Percentiles rank a stretch among this genome's conserved stretches.
Conservation (phyloP, 2,888 invertebrate genomes). For the Empis livida region DNA sequence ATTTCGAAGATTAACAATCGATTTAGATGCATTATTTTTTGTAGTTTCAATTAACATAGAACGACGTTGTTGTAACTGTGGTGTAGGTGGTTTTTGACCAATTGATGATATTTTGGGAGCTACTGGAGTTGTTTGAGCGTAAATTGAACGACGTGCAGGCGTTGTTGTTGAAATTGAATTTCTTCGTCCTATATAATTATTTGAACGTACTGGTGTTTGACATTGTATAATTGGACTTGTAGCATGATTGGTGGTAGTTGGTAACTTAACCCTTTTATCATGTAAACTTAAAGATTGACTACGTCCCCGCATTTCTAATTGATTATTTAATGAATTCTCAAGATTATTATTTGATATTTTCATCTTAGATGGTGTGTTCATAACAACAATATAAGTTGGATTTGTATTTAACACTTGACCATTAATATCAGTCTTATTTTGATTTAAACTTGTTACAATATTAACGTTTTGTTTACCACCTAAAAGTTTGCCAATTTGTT, state of each 20-base stretch:
- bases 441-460: constrained; percentile 11
- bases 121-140: not conserved
- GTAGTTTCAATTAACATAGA: not conserved
- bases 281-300: constrained; percentile 9
- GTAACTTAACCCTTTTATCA: constrained; percentile 3
- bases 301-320: constrained; percentile 1
- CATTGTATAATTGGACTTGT: no score
- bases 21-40: constrained; percentile 1
- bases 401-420: not conserved
- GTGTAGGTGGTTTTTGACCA: no score
- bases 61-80: not conserved
- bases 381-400: constrained; percentile 12
- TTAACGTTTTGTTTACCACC: constrained; percentile 12
- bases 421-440: not conserved
- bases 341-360: not conserved
- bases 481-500: constrained; percentile 20
- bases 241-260: not conserved
- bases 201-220: not conserved
- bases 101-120: not conserved
- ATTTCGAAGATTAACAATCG: not conserved
- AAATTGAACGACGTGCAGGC: no score
- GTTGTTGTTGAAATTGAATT: not conserved
- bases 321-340: constrained; percentile 4
- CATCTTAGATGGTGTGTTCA: constrained; percentile 5
- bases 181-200: not conserved